Percentiles rank a stretch among this genome's conserved stretches.
These are phyloP conservation scores for Polymixis flavicincta DNA, from an alignment of 2,888 invertebrate species.

Conservation along the genomic window DNA sequence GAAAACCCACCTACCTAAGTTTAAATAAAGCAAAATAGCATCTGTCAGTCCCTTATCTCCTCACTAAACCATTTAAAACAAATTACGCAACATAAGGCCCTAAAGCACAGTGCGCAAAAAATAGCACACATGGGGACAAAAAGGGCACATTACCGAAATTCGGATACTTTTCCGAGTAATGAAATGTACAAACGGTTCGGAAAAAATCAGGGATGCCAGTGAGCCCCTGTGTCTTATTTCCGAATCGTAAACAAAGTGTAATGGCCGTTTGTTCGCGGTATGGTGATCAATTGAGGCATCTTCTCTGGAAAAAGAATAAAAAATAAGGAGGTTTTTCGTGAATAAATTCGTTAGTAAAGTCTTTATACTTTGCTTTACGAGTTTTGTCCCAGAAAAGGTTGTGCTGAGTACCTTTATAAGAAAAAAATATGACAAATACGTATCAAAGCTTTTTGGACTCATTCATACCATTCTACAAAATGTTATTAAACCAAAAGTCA, in stretches of 20 bases:
- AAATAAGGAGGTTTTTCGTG: slow-evolving; percentile 44
- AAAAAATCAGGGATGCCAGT: slow-evolving; percentile 47
- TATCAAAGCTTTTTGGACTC: not conserved
- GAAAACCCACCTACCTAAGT: not conserved
- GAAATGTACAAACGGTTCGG: slow-evolving; percentile 69
- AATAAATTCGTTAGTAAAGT: slow-evolving; percentile 39
- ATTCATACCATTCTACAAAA: not conserved
- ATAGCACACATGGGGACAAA: slow-evolving; percentile 60
- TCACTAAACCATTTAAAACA: slow-evolving; percentile 48
- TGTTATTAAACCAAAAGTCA: not conserved
- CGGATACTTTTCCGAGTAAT: slow-evolving; percentile 66
- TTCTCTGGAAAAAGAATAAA: slow-evolving; percentile 40
- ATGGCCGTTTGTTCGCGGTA: slow-evolving; percentile 58
- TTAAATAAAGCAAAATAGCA: slow-evolving; percentile 12
- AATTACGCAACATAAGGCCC: slow-evolving; percentile 31
- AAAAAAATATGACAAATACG: not conserved
- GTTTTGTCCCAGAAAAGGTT: slow-evolving; percentile 24
- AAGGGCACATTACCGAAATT: slow-evolving; percentile 57
- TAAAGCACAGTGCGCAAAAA: slow-evolving; percentile 51
- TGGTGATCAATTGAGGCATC: slow-evolving; percentile 54
- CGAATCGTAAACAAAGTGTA: slow-evolving; percentile 69
- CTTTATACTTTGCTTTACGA: slow-evolving; percentile 38
- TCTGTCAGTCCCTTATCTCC: slow-evolving; percentile 19
- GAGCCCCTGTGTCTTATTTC: slow-evolving; percentile 64
- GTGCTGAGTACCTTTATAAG: not conserved